Evolutionary conservation across 2,113 vertebrate species (phyloP).

Genomic region (Rissa tridactyla): DNA sequence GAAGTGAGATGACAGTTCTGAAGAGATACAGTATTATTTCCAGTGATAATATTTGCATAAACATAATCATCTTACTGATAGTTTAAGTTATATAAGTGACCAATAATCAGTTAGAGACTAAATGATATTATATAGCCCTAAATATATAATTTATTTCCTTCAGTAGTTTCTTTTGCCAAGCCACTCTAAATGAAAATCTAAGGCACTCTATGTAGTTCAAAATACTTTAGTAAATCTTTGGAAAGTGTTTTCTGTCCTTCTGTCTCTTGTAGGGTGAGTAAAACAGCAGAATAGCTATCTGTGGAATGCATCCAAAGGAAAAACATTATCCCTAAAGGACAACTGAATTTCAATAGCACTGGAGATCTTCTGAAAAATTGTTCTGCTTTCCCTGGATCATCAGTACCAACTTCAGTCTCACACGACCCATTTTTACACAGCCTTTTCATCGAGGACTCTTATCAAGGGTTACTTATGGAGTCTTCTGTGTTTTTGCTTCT

Average conservation of each 20-base stretch:
- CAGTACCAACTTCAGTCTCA: neutral
- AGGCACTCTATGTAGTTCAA: neutral
- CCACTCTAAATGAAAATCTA: neutral
- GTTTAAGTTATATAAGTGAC: neutral
- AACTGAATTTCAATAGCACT: neutral
- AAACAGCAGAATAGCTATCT: neutral
- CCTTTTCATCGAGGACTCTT: neutral
- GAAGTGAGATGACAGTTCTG: neutral
- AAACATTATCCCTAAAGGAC: neutral
- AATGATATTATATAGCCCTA: neutral
- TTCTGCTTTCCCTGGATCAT: neutral
- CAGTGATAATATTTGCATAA: neutral
- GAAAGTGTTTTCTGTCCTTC: neutral
- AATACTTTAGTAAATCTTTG: neutral
- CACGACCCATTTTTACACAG: neutral
- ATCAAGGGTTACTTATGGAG: neutral
- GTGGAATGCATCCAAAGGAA: neutral
- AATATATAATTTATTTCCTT: neutral
- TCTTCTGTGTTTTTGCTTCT: neutral
- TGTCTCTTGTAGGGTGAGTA: neutral
- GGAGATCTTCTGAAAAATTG: neutral
- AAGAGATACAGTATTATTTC: neutral
- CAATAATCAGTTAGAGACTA: neutral
- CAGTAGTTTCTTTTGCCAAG: neutral
- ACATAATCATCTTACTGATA: neutral